These are phyloP conservation scores for Drosophila mauritiana DNA, from an alignment of 1,140 invertebrate genomes.

Conservation along the genomic window DNA sequence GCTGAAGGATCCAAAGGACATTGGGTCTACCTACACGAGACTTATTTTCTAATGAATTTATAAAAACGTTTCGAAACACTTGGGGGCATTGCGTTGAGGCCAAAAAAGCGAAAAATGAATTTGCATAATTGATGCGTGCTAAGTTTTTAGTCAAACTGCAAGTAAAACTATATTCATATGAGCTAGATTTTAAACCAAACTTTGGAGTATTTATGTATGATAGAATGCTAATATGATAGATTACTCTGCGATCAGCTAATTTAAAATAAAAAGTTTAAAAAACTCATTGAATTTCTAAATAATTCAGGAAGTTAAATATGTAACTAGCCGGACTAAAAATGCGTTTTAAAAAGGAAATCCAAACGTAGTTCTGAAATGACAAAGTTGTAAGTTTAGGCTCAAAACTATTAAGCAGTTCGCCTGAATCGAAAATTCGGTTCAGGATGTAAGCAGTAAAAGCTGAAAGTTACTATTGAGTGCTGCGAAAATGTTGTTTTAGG, in stretches of 20 bases:
- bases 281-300: no score
- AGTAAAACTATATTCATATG: slow-evolving; percentile 19
- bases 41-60: slow-evolving; percentile 75
- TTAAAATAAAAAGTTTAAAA: not conserved
- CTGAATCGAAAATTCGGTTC: no score
- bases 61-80: slow-evolving; percentile 74
- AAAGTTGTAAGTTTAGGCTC: no score
- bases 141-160: slow-evolving; percentile 17
- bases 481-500: slow-evolving; percentile 21
- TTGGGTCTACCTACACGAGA: slow-evolving; percentile 11
- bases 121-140: slow-evolving; percentile 70
- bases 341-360: no score
- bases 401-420: no score
- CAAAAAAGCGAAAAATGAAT: slow-evolving; percentile 60
- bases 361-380: no score
- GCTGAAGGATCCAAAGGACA: not conserved
- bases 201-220: slow-evolving; percentile 5
- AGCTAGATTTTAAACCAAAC: slow-evolving; percentile 17
- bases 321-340: no score
- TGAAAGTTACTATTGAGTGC: not conserved
- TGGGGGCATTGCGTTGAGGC: slow-evolving; percentile 47
- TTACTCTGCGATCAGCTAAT: slow-evolving; percentile 16
- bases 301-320: no score
- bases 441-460: no score
- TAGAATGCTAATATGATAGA: not conserved